Conservation (phyloP, 2,113 vertebrate genomes). For the Sprattus sprattus region DNA sequence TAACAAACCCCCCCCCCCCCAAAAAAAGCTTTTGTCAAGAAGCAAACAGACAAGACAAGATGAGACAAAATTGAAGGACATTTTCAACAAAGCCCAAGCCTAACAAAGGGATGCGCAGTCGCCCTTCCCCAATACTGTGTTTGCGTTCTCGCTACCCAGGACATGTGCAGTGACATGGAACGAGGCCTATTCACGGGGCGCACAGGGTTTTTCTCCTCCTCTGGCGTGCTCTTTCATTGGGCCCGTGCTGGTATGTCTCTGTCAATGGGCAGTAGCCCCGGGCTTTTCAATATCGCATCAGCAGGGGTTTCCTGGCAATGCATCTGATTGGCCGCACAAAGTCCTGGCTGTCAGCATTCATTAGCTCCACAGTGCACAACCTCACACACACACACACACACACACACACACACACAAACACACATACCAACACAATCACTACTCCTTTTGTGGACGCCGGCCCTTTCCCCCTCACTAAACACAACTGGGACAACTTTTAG, state of each 20-base stretch:
- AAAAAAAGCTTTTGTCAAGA: not conserved
- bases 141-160: not conserved
- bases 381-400: not conserved
- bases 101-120: not conserved
- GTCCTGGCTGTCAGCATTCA: constrained; percentile 47
- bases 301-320: constrained; percentile 37
- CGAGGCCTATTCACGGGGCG: not conserved
- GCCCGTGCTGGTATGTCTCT: constrained; percentile 32
- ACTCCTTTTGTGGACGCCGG: constrained; percentile 22
- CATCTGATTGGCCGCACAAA: constrained; percentile 47
- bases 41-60: not conserved
- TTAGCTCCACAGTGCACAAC: constrained; percentile 41
- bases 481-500: not conserved
- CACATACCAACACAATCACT: not conserved
- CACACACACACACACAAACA: no score
- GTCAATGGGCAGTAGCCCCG: constrained; percentile 31
- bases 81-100: not conserved
- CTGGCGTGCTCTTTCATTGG: constrained; percentile 12
- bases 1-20: not conserved
- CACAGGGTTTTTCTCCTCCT: constrained; percentile 9
- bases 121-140: not conserved
- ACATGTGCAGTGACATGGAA: constrained; percentile 27
- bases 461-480: constrained; percentile 5
- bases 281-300: constrained; percentile 41
- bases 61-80: not conserved